These are phyloP conservation scores for Phymatocera aterrima DNA, from an alignment of 2,888 invertebrate genomes.

Conservation along the genomic window DNA sequence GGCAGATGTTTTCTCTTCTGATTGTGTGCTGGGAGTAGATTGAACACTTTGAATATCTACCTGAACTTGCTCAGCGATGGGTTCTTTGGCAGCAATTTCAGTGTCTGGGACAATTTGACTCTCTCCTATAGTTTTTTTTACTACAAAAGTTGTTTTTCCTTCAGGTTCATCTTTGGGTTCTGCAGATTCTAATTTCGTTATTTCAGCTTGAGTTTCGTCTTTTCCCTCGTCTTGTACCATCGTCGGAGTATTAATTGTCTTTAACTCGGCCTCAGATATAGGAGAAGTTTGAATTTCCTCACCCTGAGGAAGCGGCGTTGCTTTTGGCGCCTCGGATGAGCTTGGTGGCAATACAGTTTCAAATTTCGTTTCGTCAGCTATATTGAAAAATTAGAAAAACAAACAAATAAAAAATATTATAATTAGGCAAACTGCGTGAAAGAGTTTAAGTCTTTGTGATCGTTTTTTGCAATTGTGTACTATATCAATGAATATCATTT, in stretches of 20 bases:
- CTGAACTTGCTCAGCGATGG: too few relatives aligned
- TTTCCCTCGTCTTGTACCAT: slow-evolving; percentile 16
- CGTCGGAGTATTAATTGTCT: neutral
- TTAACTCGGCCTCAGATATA: neutral
- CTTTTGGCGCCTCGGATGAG: neutral
- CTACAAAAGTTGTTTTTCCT: neutral
- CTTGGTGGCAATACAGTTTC: neutral
- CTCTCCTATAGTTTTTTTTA: slow-evolving; percentile 37
- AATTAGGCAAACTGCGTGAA: neutral
- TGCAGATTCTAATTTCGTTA: neutral
- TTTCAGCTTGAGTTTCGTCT: neutral
- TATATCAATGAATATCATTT: slow-evolving; percentile 32
- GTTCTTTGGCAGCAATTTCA: slow-evolving; percentile 43
- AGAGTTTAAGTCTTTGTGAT: neutral
- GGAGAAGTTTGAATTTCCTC: neutral
- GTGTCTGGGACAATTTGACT: slow-evolving; percentile 24
- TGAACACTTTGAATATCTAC: slow-evolving; percentile 2
- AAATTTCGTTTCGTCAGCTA: neutral
- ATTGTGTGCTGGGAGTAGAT: slow-evolving; percentile 25
- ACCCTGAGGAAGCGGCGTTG: neutral
- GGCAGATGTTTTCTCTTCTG: neutral
- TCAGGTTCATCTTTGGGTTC: slow-evolving; percentile 28
- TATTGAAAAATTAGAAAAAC: neutral
- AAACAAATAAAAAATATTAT: too few relatives aligned
- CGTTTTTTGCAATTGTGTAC: neutral